These are phyloP conservation scores for Caenorhabditis inopinata DNA, from an alignment of 1,140 invertebrate species.

Conservation along the genomic window DNA sequence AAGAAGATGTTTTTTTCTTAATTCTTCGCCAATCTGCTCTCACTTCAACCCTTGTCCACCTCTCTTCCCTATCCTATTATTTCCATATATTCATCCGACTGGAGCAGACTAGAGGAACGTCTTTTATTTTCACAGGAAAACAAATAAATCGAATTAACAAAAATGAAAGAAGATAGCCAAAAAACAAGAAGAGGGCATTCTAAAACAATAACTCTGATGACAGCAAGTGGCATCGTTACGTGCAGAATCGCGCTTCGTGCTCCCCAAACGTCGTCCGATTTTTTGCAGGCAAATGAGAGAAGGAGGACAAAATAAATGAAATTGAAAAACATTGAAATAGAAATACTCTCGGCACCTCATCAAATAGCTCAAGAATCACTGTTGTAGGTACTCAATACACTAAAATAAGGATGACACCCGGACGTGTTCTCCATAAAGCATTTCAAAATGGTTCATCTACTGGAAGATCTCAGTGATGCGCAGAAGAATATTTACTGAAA, in stretches of 20 bases:
- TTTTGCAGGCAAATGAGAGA: not conserved
- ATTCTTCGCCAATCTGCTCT: too few species aligned
- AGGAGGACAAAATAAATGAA: not conserved
- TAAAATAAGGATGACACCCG: not conserved
- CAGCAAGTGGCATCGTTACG: constrained; percentile 27
- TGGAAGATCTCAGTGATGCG: too few species aligned
- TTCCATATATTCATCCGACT: too few species aligned
- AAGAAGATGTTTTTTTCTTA: too few species aligned
- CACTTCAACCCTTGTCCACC: too few species aligned
- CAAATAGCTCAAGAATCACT: constrained; percentile 4
- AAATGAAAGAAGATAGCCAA: not conserved
- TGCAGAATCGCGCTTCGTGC: constrained; percentile 25
- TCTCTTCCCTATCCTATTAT: too few species aligned
- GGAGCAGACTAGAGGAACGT: too few species aligned
- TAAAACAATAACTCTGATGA: not conserved
- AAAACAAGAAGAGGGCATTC: not conserved
- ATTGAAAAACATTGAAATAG: not conserved
- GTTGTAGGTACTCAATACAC: not conserved
- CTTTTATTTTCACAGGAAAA: too few species aligned
- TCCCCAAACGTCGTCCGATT: not conserved
- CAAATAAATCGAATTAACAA: not conserved
- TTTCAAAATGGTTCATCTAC: too few species aligned
- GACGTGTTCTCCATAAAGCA: too few species aligned
- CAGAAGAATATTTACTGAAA: too few species aligned
- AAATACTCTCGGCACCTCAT: not conserved